phyloP scores from a whole-genome alignment of 1,140 invertebrate species.

The Paraescarpia echinospica region DNA sequence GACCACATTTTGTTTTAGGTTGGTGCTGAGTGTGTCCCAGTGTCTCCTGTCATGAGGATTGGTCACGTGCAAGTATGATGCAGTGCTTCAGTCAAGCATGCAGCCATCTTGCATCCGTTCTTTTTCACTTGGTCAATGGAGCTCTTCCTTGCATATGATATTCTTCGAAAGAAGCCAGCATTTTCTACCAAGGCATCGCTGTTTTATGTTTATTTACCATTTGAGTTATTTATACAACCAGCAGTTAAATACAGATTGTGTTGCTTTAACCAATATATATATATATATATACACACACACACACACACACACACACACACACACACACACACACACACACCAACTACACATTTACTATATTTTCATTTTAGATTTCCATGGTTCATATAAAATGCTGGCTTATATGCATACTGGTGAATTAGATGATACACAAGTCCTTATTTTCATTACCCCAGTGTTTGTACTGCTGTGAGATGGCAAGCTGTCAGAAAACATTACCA shows the following conservation, averaged over 20 bases:
- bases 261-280: not conserved
- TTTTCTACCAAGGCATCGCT: not conserved
- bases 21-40: not conserved
- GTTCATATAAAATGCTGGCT: too few species aligned
- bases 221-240: not conserved
- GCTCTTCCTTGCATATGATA: not conserved
- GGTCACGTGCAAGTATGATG: not conserved
- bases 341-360: not conserved
- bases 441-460: not conserved
- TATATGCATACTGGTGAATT: too few species aligned
- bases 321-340: too few species aligned
- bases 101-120: not conserved
- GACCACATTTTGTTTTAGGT: not conserved
- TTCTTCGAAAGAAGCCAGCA: not conserved
- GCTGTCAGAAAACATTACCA: not conserved
- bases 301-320: too few species aligned
- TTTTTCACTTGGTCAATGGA: not conserved
- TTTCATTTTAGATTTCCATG: too few species aligned
- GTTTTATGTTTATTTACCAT: not conserved
- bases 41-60: not conserved
- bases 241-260: not conserved
- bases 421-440: not conserved
- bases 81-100: not conserved
- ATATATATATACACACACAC: too few species aligned
- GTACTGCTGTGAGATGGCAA: not conserved